These are phyloP conservation scores for Sisor rabdophorus DNA, from an alignment of 2,113 vertebrate species.

Conservation along the genomic window DNA sequence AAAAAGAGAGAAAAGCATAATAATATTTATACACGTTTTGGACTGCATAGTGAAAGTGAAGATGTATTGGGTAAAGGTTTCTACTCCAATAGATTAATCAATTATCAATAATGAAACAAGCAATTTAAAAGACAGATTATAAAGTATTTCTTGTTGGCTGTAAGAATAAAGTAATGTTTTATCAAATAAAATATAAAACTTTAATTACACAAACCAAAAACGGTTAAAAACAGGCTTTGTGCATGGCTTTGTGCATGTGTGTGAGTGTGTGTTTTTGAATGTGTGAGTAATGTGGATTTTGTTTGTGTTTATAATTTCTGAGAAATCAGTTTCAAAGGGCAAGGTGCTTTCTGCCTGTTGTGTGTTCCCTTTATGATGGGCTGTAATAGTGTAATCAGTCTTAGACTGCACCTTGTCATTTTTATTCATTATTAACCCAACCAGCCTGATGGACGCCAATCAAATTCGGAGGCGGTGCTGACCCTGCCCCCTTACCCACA, in stretches of 20 bases:
- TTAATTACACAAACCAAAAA: too few relatives aligned
- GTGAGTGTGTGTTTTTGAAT: neutral
- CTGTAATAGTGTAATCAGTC: slow-evolving; percentile 57
- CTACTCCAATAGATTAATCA: slow-evolving; percentile 36
- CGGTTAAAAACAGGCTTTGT: neutral
- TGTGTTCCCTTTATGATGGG: slow-evolving; percentile 54
- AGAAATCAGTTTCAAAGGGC: slow-evolving; percentile 52
- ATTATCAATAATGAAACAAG: slow-evolving; percentile 30
- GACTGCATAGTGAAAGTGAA: slow-evolving; percentile 24
- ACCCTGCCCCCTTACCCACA: slow-evolving; percentile 51
- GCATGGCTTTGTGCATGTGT: neutral
- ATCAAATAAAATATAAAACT: too few relatives aligned
- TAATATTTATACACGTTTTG: slow-evolving; percentile 20
- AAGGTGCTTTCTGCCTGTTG: slow-evolving; percentile 37
- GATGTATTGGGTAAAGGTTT: slow-evolving; percentile 28
- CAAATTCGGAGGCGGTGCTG: slow-evolving; percentile 54
- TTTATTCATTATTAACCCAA: slow-evolving; percentile 61
- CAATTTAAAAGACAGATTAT: slow-evolving; percentile 36
- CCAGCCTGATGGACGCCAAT: slow-evolving; percentile 53
- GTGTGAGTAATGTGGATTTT: neutral
- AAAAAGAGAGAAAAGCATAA: neutral
- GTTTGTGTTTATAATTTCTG: slow-evolving; percentile 8
- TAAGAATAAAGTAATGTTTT: too few relatives aligned
- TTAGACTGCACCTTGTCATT: slow-evolving; percentile 43
- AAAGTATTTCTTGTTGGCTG: too few relatives aligned